A percentile compares a stretch with the other conserved stretches of the same genome.
Evolutionary conservation across 1,140 invertebrate species (phyloP).

Genomic region (Platyura marginata): DNA sequence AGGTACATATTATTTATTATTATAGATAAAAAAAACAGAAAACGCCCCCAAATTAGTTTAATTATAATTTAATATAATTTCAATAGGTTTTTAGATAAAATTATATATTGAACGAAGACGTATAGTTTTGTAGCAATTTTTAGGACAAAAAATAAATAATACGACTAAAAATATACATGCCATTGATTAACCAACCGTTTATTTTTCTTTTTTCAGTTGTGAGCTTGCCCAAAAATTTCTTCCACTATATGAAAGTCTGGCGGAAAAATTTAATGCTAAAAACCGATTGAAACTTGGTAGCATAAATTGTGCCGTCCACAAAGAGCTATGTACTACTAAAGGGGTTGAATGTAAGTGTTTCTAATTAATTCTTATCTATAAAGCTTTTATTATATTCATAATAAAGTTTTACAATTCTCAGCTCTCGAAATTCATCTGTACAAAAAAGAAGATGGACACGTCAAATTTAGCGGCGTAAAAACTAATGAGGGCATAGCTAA

Average conservation of each 20-base stretch:
- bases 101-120: neutral
- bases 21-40: neutral
- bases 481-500: neutral
- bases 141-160: neutral
- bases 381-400: too few relatives aligned
- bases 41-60: neutral
- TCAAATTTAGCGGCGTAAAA: neutral
- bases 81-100: neutral
- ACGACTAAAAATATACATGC: too few relatives aligned
- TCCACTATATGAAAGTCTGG: slow-evolving; percentile 53
- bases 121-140: neutral
- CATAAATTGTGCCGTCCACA: slow-evolving; percentile 61
- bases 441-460: neutral
- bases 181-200: neutral
- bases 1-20: too few relatives aligned
- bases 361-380: too few relatives aligned
- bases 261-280: slow-evolving; percentile 42
- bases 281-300: slow-evolving; percentile 44
- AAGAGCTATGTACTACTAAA: slow-evolving; percentile 44
- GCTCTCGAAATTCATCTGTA: slow-evolving; percentile 29
- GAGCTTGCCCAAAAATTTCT: slow-evolving; percentile 45
- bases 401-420: too few relatives aligned
- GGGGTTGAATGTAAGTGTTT: too few relatives aligned
- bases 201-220: slow-evolving; percentile 33
- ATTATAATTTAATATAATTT: neutral